These are phyloP conservation scores for Oxygymnocypris stewartii DNA, from an alignment of 2,113 vertebrate genomes.

Conservation along the genomic window DNA sequence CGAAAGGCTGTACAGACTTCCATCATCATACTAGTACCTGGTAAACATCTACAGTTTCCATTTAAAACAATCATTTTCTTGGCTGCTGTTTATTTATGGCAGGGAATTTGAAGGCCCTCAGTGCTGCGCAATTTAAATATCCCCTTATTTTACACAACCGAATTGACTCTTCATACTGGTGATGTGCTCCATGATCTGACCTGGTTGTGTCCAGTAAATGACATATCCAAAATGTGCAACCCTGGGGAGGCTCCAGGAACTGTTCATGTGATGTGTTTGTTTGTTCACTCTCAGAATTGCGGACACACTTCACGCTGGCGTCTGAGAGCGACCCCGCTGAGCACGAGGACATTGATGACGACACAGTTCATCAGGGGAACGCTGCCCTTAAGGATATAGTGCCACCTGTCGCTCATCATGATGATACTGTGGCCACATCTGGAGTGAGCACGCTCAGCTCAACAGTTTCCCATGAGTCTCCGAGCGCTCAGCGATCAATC, in stretches of 20 bases:
- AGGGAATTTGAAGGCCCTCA: background rate
- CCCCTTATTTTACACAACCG: background rate
- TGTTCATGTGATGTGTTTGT: background rate
- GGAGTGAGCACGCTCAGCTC: constrained; percentile 99
- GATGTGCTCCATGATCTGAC: background rate
- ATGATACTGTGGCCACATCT: constrained; percentile 91
- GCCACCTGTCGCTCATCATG: constrained; percentile 74
- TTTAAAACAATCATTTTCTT: background rate
- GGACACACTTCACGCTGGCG: constrained; percentile 93
- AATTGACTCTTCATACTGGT: background rate
- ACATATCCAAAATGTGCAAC: background rate
- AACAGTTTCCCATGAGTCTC: constrained; percentile 88
- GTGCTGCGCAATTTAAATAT: background rate
- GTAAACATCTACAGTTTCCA: constrained; percentile 66
- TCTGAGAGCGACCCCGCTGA: constrained; percentile 96
- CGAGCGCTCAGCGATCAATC: constrained; percentile 82
- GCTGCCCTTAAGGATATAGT: constrained; percentile 74
- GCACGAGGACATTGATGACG: constrained; percentile 86
- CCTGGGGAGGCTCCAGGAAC: background rate
- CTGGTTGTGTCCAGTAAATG: background rate
- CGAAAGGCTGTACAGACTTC: constrained; percentile 97
- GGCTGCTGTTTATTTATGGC: background rate
- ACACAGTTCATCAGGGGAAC: constrained; percentile 75
- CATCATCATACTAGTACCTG: constrained; percentile 96
- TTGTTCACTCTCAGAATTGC: constrained; percentile 77